phyloP scores from a whole-genome alignment of 2,888 invertebrate species.

The Latheticus oryzae region DNA sequence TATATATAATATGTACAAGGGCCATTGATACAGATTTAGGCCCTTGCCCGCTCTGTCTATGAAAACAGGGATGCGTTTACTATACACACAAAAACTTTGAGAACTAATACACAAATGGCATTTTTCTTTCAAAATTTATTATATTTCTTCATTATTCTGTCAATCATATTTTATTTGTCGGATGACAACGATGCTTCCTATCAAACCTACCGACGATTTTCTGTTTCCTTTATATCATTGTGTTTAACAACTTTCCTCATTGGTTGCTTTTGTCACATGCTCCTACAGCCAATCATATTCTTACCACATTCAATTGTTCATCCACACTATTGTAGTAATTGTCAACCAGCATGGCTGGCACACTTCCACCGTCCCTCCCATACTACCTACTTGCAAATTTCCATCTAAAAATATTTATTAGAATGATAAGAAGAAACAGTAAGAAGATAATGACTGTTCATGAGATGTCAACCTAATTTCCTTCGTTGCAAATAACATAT shows the following conservation, averaged over 20 bases:
- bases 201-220: conserved; percentile 23
- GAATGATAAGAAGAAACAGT: too few species aligned
- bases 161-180: conserved; percentile 56
- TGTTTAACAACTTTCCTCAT: conserved; percentile 49
- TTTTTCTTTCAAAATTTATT: conserved; percentile 56
- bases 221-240: conserved; percentile 45
- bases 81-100: conserved; percentile 44
- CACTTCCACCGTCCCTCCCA: neutral
- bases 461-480: neutral
- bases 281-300: conserved; percentile 55
- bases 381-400: too few species aligned
- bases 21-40: conserved; percentile 60
- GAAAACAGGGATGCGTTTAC: conserved; percentile 57
- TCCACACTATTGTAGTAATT: conserved; percentile 59
- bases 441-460: too few species aligned
- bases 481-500: conserved; percentile 28
- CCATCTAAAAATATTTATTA: too few species aligned
- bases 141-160: conserved; percentile 60
- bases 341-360: conserved; percentile 49
- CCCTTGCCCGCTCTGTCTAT: conserved; percentile 57
- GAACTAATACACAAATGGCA: conserved; percentile 52
- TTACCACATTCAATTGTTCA: conserved; percentile 56
- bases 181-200: conserved; percentile 39
- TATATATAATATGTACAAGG: conserved; percentile 58
- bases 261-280: conserved; percentile 62